Evolutionary conservation across 2,113 vertebrate genomes (phyloP).

Genomic region (Melierax canorus): DNA sequence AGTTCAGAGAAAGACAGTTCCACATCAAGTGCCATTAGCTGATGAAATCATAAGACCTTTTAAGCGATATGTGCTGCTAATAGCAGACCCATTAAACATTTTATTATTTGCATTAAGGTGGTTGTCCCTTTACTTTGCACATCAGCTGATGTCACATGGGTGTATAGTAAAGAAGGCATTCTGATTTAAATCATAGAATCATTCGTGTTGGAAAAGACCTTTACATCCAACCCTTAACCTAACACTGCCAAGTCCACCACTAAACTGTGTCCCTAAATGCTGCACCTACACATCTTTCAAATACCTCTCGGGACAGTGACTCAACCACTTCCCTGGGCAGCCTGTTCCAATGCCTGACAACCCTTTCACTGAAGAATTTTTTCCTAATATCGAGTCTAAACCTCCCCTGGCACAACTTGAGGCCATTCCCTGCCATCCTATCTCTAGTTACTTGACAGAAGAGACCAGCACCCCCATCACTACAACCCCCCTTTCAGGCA

Average conservation of each 20-base stretch:
- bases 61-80: not conserved
- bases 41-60: not conserved
- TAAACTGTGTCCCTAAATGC: not conserved
- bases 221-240: not conserved
- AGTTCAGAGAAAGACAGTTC: not conserved
- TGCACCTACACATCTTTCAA: not conserved
- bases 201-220: not conserved
- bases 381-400: not conserved
- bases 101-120: not conserved
- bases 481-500: not conserved
- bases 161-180: not conserved
- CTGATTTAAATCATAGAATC: not conserved
- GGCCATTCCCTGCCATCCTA: not conserved
- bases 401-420: not conserved
- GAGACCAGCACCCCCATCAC: rapidly evolving
- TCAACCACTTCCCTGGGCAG: not conserved
- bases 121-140: not conserved
- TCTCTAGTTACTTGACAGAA: not conserved
- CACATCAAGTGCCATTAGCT: not conserved
- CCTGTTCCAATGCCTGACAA: not conserved
- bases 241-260: not conserved
- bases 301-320: not conserved
- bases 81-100: not conserved
- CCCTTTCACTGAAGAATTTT: not conserved
- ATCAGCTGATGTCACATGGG: not conserved